Conservation (phyloP, 2,888 invertebrate genomes). For the Nasonovia ribisnigri region DNA sequence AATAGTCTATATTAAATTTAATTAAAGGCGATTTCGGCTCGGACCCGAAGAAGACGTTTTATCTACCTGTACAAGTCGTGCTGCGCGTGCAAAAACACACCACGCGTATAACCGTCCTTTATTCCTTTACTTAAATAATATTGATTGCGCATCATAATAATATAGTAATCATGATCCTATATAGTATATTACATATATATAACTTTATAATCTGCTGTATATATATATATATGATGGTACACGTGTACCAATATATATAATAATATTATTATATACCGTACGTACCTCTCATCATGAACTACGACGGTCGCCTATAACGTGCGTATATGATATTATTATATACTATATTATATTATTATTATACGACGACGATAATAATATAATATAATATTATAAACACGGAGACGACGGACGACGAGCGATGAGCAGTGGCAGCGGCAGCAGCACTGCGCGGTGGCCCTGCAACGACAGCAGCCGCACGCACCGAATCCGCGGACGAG, state of each 20-base stretch:
- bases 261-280: not conserved
- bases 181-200: too few relatives aligned
- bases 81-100: not conserved
- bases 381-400: not conserved
- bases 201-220: not conserved
- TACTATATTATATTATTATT: too few relatives aligned
- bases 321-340: not conserved
- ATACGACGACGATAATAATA: not conserved
- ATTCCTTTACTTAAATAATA: not conserved
- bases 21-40: not conserved
- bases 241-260: not conserved
- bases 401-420: not conserved
- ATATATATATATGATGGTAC: not conserved
- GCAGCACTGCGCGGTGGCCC: not conserved
- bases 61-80: not conserved
- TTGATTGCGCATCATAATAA: not conserved
- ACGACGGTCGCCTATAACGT: not conserved
- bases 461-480: not conserved
- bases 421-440: not conserved
- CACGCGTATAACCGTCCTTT: not conserved
- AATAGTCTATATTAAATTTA: not conserved
- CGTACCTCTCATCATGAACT: conserved; percentile 18
- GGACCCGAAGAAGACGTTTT: not conserved
- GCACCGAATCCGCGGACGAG: not conserved
- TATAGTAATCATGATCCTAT: not conserved